Base-by-base conservation (phyloP, 2,797 vertebrate genomes). In the Austrolebias charrua region DNA sequence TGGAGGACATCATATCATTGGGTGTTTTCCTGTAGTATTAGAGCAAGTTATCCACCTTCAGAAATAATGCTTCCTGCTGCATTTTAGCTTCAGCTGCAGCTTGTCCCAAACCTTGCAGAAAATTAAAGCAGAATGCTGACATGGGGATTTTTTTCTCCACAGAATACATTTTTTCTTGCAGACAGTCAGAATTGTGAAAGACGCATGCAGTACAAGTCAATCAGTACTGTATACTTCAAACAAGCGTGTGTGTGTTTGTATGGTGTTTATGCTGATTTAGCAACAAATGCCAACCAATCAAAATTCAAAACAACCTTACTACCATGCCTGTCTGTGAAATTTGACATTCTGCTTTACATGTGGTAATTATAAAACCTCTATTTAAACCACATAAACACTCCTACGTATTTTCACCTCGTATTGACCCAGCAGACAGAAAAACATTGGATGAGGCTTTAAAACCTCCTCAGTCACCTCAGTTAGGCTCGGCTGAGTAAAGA, bases 1-100 rank as follows among this genome's bases (percentile, higher is more conserved):
- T n/a, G 57, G 86, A 76, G 86, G 58, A 57, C 2, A 48, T 28
- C 54, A 31, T 75, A 87, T 89, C 83, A 89, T 84, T 84, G 83
- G 84, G 78, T 80, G 85, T 81, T 83, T 80, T 91, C 70, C 80
- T 69, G 55, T 62, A 75, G 87, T 91, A 92, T 91, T 89, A 82
- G 80, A 89, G 69, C 85, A 65, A 73, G 82, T 76, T 57, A 76
- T 83, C 76, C 80, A 88, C 87, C 82, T 87, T 81, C 61, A 43
- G 79, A 82, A 81, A 82, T 86, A 84, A 84, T 86, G 79, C 84
- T 81, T 84, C 72, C 76, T 78, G 73, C 81, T 81, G 85, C 84
- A 84, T 86, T 83, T 87, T 86, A 71, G 83, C n/a, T n/a, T n/a
- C n/a, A n/a, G n/a, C 82, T 85, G 89, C 79, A 76, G 75, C 67